phyloP scores from a whole-genome alignment of 2,888 invertebrate genomes.

The Hyalella azteca region DNA sequence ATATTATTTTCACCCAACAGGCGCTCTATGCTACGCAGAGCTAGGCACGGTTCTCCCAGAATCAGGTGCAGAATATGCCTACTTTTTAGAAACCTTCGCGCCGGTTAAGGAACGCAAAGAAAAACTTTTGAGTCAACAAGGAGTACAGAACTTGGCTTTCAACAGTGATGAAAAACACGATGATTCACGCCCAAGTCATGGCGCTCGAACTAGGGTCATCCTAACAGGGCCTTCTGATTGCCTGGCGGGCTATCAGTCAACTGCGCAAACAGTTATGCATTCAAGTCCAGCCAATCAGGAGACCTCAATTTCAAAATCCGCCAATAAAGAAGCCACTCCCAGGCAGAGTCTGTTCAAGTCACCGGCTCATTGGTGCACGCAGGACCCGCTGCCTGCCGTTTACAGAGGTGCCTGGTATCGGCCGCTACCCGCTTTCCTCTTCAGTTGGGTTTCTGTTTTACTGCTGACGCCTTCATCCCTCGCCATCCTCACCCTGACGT shows the following conservation, averaged over 20 bases:
- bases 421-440: slow-evolving; percentile 86
- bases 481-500: slow-evolving; percentile 91
- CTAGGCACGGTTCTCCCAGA: slow-evolving; percentile 94
- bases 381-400: not conserved
- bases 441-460: slow-evolving; percentile 91
- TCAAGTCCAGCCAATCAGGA: no score
- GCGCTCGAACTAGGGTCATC: no score
- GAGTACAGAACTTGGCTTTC: no score
- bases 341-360: not conserved
- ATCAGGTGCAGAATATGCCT: slow-evolving; percentile 93
- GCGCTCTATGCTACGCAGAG: slow-evolving; percentile 91
- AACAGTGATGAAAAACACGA: no score
- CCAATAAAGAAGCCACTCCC: not conserved
- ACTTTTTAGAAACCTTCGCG: slow-evolving; percentile 89
- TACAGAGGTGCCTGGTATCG: slow-evolving; percentile 65
- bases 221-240: no score
- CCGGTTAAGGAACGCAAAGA: slow-evolving; percentile 15
- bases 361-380: not conserved
- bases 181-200: no score
- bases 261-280: no score
- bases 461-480: slow-evolving; percentile 92
- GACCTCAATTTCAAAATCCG: no score
- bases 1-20: no score
- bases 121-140: no score
- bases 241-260: no score